A percentile compares a stretch with the other conserved stretches of the same genome.
These are phyloP conservation scores for Syngnathus acus DNA, from an alignment of 2,797 vertebrate species.

Conservation along the genomic window DNA sequence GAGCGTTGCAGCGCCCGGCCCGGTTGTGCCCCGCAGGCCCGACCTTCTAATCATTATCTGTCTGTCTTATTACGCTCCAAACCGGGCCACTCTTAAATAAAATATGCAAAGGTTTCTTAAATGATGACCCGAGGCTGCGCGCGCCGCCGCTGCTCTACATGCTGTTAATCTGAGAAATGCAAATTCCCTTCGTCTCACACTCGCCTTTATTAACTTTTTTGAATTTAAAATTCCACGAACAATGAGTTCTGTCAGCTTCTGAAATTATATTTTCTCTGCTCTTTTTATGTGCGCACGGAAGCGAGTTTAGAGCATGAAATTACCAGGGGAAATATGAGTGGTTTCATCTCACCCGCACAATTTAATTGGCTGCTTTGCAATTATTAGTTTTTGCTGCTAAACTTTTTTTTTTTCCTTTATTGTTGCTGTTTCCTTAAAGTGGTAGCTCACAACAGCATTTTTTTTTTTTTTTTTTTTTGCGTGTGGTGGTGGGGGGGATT, in stretches of 20 bases:
- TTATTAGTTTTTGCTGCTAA: slow-evolving; percentile 99
- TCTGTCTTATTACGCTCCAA: slow-evolving; percentile 99
- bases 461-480: slow-evolving; percentile 31
- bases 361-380: slow-evolving; percentile 99
- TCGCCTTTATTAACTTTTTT: slow-evolving; percentile 99
- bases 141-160: slow-evolving; percentile 99
- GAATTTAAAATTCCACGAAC: slow-evolving; percentile 99
- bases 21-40: slow-evolving; percentile 97
- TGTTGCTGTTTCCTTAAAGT: slow-evolving; percentile 99
- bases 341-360: slow-evolving; percentile 99
- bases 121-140: slow-evolving; percentile 99
- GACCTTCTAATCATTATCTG: slow-evolving; percentile 99
- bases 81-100: slow-evolving; percentile 99
- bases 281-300: slow-evolving; percentile 88
- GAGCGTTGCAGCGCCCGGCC: slow-evolving; percentile 82
- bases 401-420: slow-evolving; percentile 95
- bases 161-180: slow-evolving; percentile 99
- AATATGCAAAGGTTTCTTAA: slow-evolving; percentile 99
- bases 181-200: slow-evolving; percentile 99
- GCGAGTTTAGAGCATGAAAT: slow-evolving; percentile 99
- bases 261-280: slow-evolving; percentile 99
- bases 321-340: slow-evolving; percentile 99
- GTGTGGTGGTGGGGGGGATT: slow-evolving; percentile 17
- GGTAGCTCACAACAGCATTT: slow-evolving; percentile 70
- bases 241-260: slow-evolving; percentile 99